phyloP scores from a whole-genome alignment of 2,797 vertebrate genomes.

The Dryobates pubescens region DNA sequence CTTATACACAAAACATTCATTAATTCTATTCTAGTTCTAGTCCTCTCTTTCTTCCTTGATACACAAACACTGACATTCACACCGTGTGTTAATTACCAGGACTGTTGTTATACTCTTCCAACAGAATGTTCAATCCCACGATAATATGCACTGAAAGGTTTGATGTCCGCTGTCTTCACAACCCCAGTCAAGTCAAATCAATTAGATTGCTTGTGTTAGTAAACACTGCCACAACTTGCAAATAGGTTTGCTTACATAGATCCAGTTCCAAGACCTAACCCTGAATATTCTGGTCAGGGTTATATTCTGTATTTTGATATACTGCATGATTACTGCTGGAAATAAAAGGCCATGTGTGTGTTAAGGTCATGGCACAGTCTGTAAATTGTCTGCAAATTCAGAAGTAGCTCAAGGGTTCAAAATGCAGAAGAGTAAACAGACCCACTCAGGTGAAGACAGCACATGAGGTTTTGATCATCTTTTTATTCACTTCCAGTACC shows the following conservation, averaged over 20 bases:
- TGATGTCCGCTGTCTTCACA: not conserved
- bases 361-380: not conserved
- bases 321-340: not conserved
- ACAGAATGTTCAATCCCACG: not conserved
- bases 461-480: slow-evolving; percentile 17
- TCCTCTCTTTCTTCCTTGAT: not conserved
- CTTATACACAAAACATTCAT: not conserved
- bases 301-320: not conserved
- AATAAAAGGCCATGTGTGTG: not conserved
- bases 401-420: not conserved
- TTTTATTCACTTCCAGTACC: slow-evolving; percentile 1
- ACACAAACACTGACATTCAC: not conserved
- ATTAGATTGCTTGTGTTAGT: no score
- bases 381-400: not conserved
- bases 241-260: not conserved
- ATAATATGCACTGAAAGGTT: not conserved
- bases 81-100: not conserved
- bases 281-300: not conserved
- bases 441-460: not conserved
- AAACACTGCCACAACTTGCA: not conserved
- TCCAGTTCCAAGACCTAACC: not conserved
- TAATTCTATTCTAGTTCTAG: not conserved
- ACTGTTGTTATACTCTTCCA: not conserved
- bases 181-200: not conserved
- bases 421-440: not conserved